Conservation (phyloP, 2,113 vertebrate species). For the Prochilodus magdalenae region DNA sequence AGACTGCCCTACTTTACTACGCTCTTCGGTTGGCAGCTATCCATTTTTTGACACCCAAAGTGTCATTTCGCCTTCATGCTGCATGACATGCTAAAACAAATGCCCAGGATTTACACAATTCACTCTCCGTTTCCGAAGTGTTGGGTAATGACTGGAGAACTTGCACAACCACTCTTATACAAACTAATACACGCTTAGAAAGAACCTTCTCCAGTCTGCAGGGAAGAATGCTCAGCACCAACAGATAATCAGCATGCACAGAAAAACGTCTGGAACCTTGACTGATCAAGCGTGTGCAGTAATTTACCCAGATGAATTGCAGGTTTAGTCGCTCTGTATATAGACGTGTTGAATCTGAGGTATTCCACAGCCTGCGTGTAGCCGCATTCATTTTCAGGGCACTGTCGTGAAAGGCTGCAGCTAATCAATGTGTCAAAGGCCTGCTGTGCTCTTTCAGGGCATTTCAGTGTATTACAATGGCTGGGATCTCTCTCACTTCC, state of each 20-base stretch:
- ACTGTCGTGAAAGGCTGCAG: neutral
- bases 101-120: neutral
- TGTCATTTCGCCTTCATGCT: neutral
- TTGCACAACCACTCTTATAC: neutral
- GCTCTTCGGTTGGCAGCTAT: neutral
- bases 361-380: neutral
- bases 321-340: neutral
- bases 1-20: neutral
- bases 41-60: neutral
- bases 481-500: neutral
- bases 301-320: neutral
- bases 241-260: slow-evolving; percentile 5
- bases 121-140: neutral
- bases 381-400: neutral
- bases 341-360: neutral
- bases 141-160: neutral
- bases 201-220: neutral
- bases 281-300: neutral
- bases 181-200: neutral
- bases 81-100: neutral
- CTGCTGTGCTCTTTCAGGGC: neutral
- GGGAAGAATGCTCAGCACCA: neutral
- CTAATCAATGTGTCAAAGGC: neutral
- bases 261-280: neutral
- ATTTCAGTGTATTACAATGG: neutral